Percentiles rank a stretch among this genome's conserved stretches.
Conservation (phyloP, 2,797 vertebrate genomes). For the Botia almorhae region DNA sequence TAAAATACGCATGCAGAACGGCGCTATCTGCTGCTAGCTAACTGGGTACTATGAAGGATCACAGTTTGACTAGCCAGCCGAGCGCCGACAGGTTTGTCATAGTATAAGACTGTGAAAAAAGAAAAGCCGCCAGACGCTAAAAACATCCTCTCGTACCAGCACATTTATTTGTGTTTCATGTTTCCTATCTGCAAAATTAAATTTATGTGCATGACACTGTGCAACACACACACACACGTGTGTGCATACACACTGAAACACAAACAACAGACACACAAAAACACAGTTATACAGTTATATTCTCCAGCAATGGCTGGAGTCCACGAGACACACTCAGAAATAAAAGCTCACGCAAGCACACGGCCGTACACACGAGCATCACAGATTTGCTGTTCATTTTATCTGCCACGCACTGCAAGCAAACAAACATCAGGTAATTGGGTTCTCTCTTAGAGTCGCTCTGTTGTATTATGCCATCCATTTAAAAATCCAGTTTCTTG, state of each 20-base stretch:
- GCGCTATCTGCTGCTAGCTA: slow-evolving; percentile 67
- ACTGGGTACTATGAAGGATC: slow-evolving; percentile 71
- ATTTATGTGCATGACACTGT: slow-evolving; percentile 76
- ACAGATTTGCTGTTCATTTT: slow-evolving; percentile 62
- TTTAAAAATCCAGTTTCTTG: no score
- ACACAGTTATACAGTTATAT: slow-evolving; percentile 58
- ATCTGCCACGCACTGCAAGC: slow-evolving; percentile 62
- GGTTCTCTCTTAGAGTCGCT: no score
- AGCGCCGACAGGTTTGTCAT: slow-evolving; percentile 68
- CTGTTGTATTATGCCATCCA: no score
- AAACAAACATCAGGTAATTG: slow-evolving; percentile 73
- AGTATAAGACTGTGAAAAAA: slow-evolving; percentile 67
- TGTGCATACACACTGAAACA: slow-evolving; percentile 53
- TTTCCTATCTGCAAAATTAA: slow-evolving; percentile 77
- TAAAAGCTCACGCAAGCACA: slow-evolving; percentile 49
- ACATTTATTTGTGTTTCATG: slow-evolving; percentile 75
- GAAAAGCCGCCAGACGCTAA: slow-evolving; percentile 65
- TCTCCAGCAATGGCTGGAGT: slow-evolving; percentile 60
- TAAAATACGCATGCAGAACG: slow-evolving; percentile 72
- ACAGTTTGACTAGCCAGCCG: slow-evolving; percentile 66
- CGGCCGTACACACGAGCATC: slow-evolving; percentile 38
- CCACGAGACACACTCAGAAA: slow-evolving; percentile 52
- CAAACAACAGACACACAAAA: slow-evolving; percentile 49
- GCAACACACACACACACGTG: slow-evolving; percentile 60
- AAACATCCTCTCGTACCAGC: slow-evolving; percentile 69